Percentiles rank a stretch among this genome's conserved stretches.
Conservation (phyloP, 2,797 vertebrate species). For the Hafferia zeledoni region DNA sequence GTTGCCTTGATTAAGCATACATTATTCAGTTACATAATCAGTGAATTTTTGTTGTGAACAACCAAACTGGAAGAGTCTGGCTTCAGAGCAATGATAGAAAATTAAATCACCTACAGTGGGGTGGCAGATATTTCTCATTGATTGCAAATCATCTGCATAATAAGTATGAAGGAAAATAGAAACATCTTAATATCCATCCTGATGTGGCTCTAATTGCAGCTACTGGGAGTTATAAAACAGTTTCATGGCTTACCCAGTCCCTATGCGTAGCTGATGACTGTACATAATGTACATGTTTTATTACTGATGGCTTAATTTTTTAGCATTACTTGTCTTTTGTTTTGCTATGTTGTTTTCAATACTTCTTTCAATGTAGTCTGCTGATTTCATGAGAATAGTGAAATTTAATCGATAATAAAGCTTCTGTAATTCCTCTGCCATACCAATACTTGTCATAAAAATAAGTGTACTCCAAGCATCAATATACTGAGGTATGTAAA, state of each 20-base stretch:
- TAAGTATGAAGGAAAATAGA: background rate
- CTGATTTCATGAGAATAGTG: background rate
- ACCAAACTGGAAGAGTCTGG: background rate
- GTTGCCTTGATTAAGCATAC: background rate
- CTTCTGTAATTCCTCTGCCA: background rate
- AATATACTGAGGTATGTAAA: background rate
- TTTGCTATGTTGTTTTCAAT: background rate
- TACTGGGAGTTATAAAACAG: slow-evolving; percentile 5
- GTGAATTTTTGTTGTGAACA: background rate
- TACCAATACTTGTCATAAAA: background rate
- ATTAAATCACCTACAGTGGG: background rate
- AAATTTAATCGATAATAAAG: background rate
- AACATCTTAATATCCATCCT: slow-evolving; percentile 16
- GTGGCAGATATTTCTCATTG: background rate
- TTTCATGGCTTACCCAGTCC: background rate
- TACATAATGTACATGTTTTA: background rate
- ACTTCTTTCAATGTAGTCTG: background rate
- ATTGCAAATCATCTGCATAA: slow-evolving; percentile 1
- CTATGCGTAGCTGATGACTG: background rate
- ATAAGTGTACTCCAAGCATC: background rate
- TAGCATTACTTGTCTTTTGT: background rate
- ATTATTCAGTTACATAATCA: background rate
- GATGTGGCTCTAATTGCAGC: background rate
- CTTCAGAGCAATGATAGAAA: background rate
- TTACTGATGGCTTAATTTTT: background rate